A percentile compares a stretch with the other conserved stretches of the same genome.
phyloP scores from a whole-genome alignment of 2,113 vertebrate genomes.

The Peromyscus maniculatus region DNA sequence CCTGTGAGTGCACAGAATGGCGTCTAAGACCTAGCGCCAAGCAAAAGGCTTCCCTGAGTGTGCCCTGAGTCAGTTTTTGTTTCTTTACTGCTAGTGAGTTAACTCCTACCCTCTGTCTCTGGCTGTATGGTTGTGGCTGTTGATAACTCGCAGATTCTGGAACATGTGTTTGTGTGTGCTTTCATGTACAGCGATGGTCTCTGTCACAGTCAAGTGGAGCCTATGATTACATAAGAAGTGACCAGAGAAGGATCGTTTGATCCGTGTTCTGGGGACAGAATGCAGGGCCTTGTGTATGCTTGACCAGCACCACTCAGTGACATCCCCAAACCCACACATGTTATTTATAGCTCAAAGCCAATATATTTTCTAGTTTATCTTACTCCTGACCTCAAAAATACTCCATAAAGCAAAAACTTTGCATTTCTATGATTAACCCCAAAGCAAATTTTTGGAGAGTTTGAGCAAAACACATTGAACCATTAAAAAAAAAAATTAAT shows the following conservation, averaged over 20 bases:
- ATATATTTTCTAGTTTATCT: slow-evolving; percentile 51
- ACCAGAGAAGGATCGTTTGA: slow-evolving; percentile 28
- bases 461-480: slow-evolving; percentile 59
- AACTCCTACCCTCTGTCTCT: slow-evolving; percentile 29
- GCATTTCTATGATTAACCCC: slow-evolving; percentile 47
- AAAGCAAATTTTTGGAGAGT: slow-evolving; percentile 63
- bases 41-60: neutral
- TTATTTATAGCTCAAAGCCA: slow-evolving; percentile 4
- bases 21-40: neutral
- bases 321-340: neutral
- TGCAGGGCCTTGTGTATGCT: neutral
- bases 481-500: neutral
- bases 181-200: accelerated
- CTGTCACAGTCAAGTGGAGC: neutral
- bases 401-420: slow-evolving; percentile 59
- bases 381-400: slow-evolving; percentile 54
- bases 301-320: neutral
- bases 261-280: neutral
- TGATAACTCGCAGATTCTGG: neutral
- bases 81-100: neutral
- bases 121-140: neutral
- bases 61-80: neutral
- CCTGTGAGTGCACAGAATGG: neutral
- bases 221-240: neutral
- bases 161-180: neutral